phyloP scores from a whole-genome alignment of 2,113 vertebrate species.

The Danio rerio region DNA sequence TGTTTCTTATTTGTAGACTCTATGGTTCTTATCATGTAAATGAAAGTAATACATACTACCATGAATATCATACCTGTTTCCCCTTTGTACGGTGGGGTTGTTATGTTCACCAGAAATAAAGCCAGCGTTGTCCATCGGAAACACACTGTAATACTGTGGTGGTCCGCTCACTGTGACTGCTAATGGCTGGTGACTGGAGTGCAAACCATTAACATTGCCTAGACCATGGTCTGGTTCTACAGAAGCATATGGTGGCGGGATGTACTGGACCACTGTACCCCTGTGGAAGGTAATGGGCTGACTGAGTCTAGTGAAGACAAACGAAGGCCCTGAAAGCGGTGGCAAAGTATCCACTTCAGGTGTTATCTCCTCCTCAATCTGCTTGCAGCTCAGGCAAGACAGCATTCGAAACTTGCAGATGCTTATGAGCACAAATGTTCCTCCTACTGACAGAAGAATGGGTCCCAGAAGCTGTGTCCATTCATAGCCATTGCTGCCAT shows the following conservation, averaged over 20 bases:
- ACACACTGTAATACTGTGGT: conserved; percentile 74
- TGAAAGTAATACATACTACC: not conserved
- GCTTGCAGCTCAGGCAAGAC: conserved; percentile 74
- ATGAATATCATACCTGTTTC: conserved; percentile 69
- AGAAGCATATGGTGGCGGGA: conserved; percentile 73
- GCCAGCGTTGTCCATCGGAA: conserved; percentile 67
- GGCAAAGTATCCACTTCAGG: conserved; percentile 65
- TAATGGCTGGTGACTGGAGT: conserved; percentile 44
- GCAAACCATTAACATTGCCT: conserved; percentile 41
- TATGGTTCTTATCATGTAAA: not conserved
- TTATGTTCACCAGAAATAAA: conserved; percentile 68
- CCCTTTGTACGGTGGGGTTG: not conserved
- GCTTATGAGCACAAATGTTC: conserved; percentile 82
- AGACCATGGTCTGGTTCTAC: conserved; percentile 63
- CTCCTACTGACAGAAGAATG: conserved; percentile 81
- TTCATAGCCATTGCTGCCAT: conserved; percentile 68
- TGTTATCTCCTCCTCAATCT: conserved; percentile 63
- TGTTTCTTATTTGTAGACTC: not conserved
- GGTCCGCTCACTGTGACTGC: conserved; percentile 31
- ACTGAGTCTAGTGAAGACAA: conserved; percentile 80
- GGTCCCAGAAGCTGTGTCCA: conserved; percentile 86
- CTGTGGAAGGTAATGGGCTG: conserved; percentile 80
- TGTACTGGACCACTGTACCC: conserved; percentile 77
- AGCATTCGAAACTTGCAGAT: conserved; percentile 82
- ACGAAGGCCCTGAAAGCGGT: conserved; percentile 68